phyloP scores from a whole-genome alignment of 2,113 vertebrate species.

The Ranitomeya variabilis region DNA sequence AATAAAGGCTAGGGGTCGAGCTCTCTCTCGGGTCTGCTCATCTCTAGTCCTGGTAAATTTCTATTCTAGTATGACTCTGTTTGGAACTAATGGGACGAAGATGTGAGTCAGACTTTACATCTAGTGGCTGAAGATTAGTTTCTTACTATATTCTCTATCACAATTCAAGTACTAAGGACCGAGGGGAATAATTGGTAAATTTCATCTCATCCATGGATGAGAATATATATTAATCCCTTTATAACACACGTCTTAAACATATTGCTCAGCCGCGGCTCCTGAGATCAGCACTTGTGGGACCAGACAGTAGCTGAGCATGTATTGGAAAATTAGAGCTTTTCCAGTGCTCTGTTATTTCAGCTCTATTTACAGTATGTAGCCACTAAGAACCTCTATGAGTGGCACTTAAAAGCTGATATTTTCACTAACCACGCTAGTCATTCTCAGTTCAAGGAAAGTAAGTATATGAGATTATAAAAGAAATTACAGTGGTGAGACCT shows the following conservation, averaged over 20 bases:
- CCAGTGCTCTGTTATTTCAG: background rate
- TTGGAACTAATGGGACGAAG: too few relatives aligned
- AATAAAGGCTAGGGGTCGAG: too few relatives aligned
- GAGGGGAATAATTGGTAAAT: background rate
- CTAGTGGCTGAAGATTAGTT: background rate
- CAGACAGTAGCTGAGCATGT: background rate
- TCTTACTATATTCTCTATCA: background rate
- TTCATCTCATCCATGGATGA: background rate
- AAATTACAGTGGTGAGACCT: background rate
- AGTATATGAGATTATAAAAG: background rate
- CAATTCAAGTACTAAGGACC: background rate
- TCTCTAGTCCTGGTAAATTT: too few relatives aligned
- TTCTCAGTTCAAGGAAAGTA: background rate
- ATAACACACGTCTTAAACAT: background rate
- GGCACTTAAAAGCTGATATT: background rate
- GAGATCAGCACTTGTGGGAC: background rate
- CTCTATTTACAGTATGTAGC: background rate
- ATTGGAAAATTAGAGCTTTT: background rate
- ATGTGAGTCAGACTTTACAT: too few relatives aligned
- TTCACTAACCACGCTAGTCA: background rate
- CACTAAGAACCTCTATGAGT: background rate
- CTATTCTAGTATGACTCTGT: too few relatives aligned
- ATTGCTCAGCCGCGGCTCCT: background rate
- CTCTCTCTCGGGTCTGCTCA: too few relatives aligned
- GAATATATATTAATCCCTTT: background rate